Conservation (phyloP, 2,797 vertebrate genomes). For the Saxicola maurus region DNA sequence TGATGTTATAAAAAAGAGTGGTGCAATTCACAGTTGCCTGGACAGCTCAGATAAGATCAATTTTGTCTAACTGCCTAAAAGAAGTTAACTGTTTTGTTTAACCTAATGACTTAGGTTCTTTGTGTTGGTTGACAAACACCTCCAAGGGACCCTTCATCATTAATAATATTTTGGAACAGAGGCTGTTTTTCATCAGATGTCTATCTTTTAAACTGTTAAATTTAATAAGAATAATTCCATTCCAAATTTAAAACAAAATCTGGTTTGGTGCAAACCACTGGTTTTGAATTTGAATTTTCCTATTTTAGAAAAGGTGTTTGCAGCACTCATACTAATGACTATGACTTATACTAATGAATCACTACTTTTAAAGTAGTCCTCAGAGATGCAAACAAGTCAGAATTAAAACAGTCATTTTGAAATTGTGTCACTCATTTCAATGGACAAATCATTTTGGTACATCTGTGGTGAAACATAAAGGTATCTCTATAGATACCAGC, state of each 20-base stretch:
- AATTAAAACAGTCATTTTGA: not conserved
- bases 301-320: not conserved
- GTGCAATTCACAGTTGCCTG: not conserved
- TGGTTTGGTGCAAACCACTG: not conserved
- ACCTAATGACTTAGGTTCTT: not conserved
- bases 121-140: not conserved
- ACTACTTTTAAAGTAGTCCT: not conserved
- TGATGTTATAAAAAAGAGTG: not conserved
- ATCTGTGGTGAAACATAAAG: not conserved
- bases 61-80: not conserved
- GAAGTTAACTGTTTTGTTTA: conserved; percentile 11
- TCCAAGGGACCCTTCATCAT: not conserved
- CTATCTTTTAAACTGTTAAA: not conserved
- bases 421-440: not conserved
- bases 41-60: not conserved
- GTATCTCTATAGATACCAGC: not conserved
- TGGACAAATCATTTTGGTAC: not conserved
- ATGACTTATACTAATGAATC: not conserved
- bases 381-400: not conserved
- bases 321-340: not conserved
- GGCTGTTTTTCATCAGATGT: not conserved
- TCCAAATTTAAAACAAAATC: not conserved
- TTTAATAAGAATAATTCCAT: not conserved
- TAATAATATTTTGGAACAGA: not conserved
- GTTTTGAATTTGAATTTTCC: not conserved